These are phyloP conservation scores for Hybos culiciformis DNA, from an alignment of 2,888 invertebrate genomes.

Conservation along the genomic window DNA sequence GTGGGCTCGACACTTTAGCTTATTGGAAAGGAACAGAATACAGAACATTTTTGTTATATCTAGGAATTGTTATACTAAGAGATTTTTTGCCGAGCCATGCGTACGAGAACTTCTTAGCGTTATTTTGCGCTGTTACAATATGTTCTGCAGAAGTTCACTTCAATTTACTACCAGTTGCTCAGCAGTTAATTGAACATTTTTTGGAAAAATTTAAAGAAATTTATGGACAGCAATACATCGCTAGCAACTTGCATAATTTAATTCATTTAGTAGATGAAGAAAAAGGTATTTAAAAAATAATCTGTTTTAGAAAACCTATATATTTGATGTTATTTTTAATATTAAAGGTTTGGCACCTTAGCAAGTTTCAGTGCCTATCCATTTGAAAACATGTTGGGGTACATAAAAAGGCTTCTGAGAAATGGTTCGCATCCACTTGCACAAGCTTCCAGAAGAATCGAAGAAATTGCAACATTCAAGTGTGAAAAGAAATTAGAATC, in stretches of 20 bases:
- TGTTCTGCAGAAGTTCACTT: neutral
- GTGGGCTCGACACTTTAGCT: neutral
- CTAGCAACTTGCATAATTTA: constrained; percentile 16
- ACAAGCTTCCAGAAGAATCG: neutral
- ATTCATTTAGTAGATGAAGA: constrained; percentile 13
- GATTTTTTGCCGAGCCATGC: neutral
- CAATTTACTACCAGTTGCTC: constrained; percentile 10
- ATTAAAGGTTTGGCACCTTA: constrained; percentile 9
- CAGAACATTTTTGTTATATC: neutral
- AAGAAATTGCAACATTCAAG: neutral
- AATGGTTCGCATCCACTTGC: neutral
- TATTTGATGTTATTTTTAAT: no score
- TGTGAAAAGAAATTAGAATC: no score
- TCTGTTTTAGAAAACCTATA: no score
- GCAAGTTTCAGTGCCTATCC: constrained; percentile 9
- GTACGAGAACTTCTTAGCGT: neutral
- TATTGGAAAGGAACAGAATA: constrained; percentile 2
- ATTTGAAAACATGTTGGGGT: neutral
- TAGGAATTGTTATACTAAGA: neutral
- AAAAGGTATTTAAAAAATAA: no score
- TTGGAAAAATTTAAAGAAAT: constrained; percentile 11
- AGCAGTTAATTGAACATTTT: constrained; percentile 13
- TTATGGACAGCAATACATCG: constrained; percentile 14
- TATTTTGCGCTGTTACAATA: neutral
- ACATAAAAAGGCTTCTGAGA: neutral